Evolutionary conservation across 2,888 invertebrate species (phyloP).

Genomic region (Xylophagus ater): DNA sequence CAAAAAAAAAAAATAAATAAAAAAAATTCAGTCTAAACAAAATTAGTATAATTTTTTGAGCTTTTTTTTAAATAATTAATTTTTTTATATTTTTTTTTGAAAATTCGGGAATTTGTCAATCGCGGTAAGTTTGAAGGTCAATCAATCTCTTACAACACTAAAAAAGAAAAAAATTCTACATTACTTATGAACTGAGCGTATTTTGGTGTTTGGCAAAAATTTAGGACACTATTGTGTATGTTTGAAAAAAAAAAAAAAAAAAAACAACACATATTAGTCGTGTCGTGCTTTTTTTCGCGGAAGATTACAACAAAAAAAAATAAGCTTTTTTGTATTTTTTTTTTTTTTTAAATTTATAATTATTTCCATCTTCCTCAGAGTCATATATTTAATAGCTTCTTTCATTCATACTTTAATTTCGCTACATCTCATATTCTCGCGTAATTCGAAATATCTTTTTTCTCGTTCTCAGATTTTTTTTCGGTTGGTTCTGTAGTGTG

Average conservation of each 20-base stretch:
- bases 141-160: constrained; percentile 11
- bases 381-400: too few species aligned
- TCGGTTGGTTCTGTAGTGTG: constrained; percentile 3
- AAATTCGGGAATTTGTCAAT: constrained; percentile 3
- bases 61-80: too few species aligned
- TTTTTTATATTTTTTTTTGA: not conserved
- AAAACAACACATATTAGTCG: too few species aligned
- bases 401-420: constrained; percentile 7
- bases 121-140: constrained; percentile 16
- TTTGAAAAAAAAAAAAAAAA: too few species aligned
- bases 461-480: constrained; percentile 5
- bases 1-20: too few species aligned
- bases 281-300: constrained; percentile 14
- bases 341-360: too few species aligned
- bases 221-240: constrained; percentile 17
- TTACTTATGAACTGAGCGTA: constrained; percentile 11
- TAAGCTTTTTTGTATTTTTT: too few species aligned
- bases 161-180: too few species aligned
- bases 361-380: too few species aligned
- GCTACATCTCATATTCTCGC: constrained; percentile 6
- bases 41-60: too few species aligned
- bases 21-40: too few species aligned
- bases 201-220: constrained; percentile 15
- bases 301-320: constrained; percentile 17
- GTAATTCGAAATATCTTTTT: too few species aligned